These are phyloP conservation scores for Phymatocera aterrima DNA, from an alignment of 2,888 invertebrate species.

Conservation along the genomic window DNA sequence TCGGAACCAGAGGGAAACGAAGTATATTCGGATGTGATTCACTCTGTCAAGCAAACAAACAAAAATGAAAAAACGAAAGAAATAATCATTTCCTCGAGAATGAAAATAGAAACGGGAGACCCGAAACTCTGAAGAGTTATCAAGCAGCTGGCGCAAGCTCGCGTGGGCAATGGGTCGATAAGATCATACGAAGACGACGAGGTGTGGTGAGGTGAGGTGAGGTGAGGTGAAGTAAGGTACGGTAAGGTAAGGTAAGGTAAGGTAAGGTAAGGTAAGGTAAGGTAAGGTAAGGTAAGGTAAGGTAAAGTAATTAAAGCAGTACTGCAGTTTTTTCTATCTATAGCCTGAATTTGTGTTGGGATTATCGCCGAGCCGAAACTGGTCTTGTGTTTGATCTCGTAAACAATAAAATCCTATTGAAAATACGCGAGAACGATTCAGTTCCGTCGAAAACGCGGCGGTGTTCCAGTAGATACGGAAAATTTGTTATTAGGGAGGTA, in stretches of 20 bases:
- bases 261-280: neutral
- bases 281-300: neutral
- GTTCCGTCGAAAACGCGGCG: neutral
- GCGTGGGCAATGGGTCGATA: slow-evolving; percentile 1
- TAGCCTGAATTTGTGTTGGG: neutral
- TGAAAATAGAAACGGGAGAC: neutral
- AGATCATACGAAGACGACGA: neutral
- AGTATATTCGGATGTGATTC: no score
- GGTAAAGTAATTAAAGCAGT: no score
- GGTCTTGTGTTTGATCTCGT: neutral
- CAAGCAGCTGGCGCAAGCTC: neutral
- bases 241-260: neutral
- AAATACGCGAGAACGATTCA: neutral
- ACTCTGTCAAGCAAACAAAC: no score
- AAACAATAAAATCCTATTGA: neutral
- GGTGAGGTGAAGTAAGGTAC: no score
- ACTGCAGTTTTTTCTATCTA: no score
- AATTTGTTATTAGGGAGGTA: neutral
- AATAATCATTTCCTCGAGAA: no score
- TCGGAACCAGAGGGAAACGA: no score
- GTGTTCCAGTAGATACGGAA: neutral
- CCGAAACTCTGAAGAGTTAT: neutral
- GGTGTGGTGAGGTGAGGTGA: neutral
- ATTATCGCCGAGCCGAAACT: neutral
- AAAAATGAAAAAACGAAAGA: no score